These are phyloP conservation scores for Enteromius trimaculatus DNA, from an alignment of 2,797 vertebrate species.

Conservation along the genomic window DNA sequence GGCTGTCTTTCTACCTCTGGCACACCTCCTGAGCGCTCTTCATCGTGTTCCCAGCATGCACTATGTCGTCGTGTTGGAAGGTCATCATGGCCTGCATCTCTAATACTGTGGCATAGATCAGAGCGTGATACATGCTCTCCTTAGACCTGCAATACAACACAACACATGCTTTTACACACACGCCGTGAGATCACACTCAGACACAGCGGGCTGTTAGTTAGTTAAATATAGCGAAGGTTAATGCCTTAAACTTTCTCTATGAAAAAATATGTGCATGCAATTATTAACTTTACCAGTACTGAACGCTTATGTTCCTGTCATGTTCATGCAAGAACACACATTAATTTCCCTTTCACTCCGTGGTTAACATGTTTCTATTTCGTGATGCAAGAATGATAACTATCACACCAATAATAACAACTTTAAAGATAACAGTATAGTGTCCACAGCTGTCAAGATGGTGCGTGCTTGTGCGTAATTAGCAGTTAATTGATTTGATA, in stretches of 20 bases:
- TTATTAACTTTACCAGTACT: not conserved
- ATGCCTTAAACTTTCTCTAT: not conserved
- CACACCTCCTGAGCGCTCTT: conserved; percentile 86
- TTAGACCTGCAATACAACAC: conserved; percentile 69
- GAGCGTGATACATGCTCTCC: conserved; percentile 88
- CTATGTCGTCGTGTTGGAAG: conserved; percentile 85
- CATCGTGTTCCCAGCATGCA: conserved; percentile 83
- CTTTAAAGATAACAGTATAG: too few relatives aligned
- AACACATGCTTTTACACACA: conserved; percentile 34
- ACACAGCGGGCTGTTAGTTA: not conserved
- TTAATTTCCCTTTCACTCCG: not conserved
- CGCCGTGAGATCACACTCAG: conserved; percentile 19
- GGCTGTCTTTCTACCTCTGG: conserved; percentile 75
- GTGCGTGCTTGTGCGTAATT: not conserved
- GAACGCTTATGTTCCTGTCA: not conserved
- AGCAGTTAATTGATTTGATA: too few relatives aligned
- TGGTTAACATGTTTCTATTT: not conserved
- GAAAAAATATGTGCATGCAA: not conserved
- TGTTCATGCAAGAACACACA: not conserved
- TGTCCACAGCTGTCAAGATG: too few relatives aligned
- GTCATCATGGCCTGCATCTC: conserved; percentile 93
- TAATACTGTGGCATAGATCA: conserved; percentile 86
- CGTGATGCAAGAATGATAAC: not conserved
- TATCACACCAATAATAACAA: not conserved
- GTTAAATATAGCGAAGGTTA: conserved; percentile 1